Evolutionary conservation across 1,140 invertebrate species (phyloP).

Genomic region (Chrysopa pallens): DNA sequence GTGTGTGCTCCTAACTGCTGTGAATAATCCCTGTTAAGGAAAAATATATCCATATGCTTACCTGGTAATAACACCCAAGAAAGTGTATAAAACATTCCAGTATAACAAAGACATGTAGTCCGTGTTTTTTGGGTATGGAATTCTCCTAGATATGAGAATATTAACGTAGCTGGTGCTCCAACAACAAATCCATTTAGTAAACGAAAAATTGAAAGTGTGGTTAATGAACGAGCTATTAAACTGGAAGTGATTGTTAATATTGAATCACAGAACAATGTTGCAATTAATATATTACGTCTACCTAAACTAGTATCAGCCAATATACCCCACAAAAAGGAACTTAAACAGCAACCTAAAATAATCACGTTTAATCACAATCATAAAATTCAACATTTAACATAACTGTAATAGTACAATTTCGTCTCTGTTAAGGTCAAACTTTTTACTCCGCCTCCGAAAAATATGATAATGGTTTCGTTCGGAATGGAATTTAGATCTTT

Average conservation of each 20-base stretch:
- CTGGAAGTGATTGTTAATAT: background rate
- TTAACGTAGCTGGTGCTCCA: constrained; percentile 19
- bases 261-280: constrained; percentile 29
- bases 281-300: constrained; percentile 27
- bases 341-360: constrained; percentile 40
- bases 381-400: no score
- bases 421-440: no score
- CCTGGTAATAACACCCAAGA: constrained; percentile 22
- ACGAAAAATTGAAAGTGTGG: background rate
- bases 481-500: no score
- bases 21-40: no score
- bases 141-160: constrained; percentile 22
- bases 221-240: constrained; percentile 1
- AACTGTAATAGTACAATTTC: no score
- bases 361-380: no score
- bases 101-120: constrained; percentile 17
- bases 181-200: constrained; percentile 11
- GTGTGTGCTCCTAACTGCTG: no score
- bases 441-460: no score
- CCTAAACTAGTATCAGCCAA: constrained; percentile 22
- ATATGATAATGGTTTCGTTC: no score
- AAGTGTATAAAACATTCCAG: constrained; percentile 22
- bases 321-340: constrained; percentile 29
- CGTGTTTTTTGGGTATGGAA: constrained; percentile 13
- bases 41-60: background rate